phyloP scores from a whole-genome alignment of 2,888 invertebrate genomes.

The Amphipoea oculea region DNA sequence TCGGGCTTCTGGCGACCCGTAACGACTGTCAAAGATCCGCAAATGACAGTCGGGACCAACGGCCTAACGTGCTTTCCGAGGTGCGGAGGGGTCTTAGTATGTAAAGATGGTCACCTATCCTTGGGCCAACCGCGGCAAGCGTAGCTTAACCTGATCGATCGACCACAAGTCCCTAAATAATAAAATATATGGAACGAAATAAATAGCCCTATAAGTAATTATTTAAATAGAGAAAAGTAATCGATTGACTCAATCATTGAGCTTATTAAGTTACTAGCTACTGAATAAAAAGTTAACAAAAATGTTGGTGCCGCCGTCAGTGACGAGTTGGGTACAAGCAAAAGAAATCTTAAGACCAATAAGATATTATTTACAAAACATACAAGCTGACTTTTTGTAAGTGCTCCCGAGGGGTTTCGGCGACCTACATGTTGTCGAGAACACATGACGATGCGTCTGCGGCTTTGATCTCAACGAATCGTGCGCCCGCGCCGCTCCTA shows the following conservation, averaged over 20 bases:
- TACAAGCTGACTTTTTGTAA: slow-evolving; percentile 81
- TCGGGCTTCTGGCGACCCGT: no score
- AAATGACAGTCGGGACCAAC: background rate
- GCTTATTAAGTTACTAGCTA: slow-evolving; percentile 27
- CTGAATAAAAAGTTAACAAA: slow-evolving; percentile 64
- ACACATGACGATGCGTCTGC: slow-evolving; percentile 76
- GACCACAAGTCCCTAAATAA: background rate
- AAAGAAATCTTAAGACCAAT: slow-evolving; percentile 72
- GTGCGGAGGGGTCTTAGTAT: background rate
- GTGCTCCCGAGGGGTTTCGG: slow-evolving; percentile 81
- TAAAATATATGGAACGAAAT: background rate
- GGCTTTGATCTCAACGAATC: slow-evolving; percentile 79
- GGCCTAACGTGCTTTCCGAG: background rate
- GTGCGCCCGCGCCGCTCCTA: slow-evolving; percentile 68
- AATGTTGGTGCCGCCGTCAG: slow-evolving; percentile 57
- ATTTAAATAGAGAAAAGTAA: background rate
- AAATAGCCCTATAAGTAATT: no score
- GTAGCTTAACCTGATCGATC: background rate
- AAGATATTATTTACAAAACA: slow-evolving; percentile 88
- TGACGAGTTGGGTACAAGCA: slow-evolving; percentile 48
- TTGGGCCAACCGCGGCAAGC: background rate
- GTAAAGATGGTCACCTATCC: background rate
- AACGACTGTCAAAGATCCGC: no score
- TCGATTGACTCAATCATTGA: slow-evolving; percentile 1
- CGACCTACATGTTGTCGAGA: slow-evolving; percentile 83